Evolutionary conservation across 2,797 vertebrate species (phyloP).

Genomic region (Catamblyrhynchus diadema): DNA sequence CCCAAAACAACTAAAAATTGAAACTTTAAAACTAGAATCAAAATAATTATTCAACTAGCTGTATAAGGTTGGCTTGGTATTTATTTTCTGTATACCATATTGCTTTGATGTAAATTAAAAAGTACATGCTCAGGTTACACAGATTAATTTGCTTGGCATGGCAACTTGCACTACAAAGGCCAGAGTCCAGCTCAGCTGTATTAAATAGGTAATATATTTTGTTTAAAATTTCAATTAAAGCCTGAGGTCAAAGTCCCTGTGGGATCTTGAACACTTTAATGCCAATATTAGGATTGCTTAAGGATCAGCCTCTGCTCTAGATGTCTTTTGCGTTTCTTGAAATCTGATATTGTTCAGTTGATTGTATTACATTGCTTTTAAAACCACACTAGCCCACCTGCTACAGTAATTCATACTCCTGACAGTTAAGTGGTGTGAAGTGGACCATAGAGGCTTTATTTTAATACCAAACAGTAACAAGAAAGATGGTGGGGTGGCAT

Average conservation of each 20-base stretch:
- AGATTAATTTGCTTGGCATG: conserved; percentile 71
- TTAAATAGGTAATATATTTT: conserved; percentile 80
- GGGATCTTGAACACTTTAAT: conserved; percentile 72
- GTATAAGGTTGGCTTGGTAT: conserved; percentile 4
- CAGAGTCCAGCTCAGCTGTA: conserved; percentile 65
- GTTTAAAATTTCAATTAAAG: conserved; percentile 81
- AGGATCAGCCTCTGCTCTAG: conserved; percentile 69
- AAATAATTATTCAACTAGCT: conserved; percentile 38
- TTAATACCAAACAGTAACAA: conserved; percentile 49
- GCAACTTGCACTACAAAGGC: conserved; percentile 61
- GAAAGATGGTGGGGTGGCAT: not conserved
- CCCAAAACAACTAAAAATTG: conserved; percentile 14
- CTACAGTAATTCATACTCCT: conserved; percentile 75
- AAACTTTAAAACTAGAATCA: conserved; percentile 28
- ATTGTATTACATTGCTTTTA: conserved; percentile 79
- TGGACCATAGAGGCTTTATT: conserved; percentile 35
- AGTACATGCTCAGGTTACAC: conserved; percentile 53
- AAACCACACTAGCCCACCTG: conserved; percentile 77
- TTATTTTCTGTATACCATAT: conserved; percentile 38
- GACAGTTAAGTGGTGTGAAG: conserved; percentile 63
- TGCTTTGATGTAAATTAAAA: conserved; percentile 61
- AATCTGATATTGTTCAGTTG: conserved; percentile 75
- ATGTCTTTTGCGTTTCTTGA: conserved; percentile 74
- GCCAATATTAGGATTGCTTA: conserved; percentile 70
- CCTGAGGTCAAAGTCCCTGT: conserved; percentile 60